A percentile compares a stretch with the other conserved stretches of the same genome.
Evolutionary conservation across 2,113 vertebrate species (phyloP).

Genomic region (Malurus cyaneus): DNA sequence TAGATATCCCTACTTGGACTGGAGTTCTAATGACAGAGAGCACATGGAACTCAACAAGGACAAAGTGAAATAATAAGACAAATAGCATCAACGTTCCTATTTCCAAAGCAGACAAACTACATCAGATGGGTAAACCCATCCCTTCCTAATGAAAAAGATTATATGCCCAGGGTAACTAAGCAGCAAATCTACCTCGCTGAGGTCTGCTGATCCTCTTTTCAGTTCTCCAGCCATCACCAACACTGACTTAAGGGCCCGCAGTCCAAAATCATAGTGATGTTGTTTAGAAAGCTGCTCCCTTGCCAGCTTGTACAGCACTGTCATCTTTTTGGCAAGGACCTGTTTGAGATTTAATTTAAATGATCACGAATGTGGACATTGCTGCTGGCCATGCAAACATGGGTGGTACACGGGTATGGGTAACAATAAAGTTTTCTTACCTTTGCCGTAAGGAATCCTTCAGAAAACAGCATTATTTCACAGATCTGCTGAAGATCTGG

Average conservation of each 20-base stretch:
- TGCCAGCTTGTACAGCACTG: slow-evolving; percentile 93
- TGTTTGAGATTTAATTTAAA: slow-evolving; percentile 39
- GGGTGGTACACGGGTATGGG: neutral
- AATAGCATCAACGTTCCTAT: neutral
- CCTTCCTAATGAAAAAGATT: neutral
- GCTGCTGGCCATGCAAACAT: neutral
- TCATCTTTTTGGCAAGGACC: slow-evolving; percentile 98
- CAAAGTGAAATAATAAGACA: neutral
- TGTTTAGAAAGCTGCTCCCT: slow-evolving; percentile 95
- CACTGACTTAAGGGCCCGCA: slow-evolving; percentile 93
- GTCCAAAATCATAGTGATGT: slow-evolving; percentile 95
- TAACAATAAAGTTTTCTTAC: slow-evolving; percentile 61
- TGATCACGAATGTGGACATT: neutral
- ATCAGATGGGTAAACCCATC: neutral
- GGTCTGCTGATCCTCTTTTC: slow-evolving; percentile 88
- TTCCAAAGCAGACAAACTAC: neutral
- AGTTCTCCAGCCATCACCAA: slow-evolving; percentile 95
- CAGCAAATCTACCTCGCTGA: slow-evolving; percentile 82
- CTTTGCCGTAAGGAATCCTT: slow-evolving; percentile 93
- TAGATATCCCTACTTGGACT: neutral
- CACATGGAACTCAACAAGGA: neutral
- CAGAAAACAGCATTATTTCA: slow-evolving; percentile 98
- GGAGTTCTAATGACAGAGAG: neutral
- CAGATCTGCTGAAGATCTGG: slow-evolving; percentile 97
- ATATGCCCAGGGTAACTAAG: neutral